Evolutionary conservation across 1,140 invertebrate species (phyloP).

Genomic region (Oncopeltus fasciatus): DNA sequence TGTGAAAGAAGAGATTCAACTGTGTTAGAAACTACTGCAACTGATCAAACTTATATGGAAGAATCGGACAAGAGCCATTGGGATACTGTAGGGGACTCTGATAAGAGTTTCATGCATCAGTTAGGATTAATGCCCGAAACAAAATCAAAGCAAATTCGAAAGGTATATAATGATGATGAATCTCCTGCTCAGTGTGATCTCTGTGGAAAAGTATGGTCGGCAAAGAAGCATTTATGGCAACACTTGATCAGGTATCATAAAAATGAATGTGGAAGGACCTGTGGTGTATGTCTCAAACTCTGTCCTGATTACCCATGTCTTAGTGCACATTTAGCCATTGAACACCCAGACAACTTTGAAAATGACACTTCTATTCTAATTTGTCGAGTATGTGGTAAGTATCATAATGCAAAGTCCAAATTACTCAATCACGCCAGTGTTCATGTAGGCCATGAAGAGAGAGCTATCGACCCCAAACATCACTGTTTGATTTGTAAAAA

Average conservation of each 20-base stretch:
- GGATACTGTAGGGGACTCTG: neutral
- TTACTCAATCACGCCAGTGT: conserved; percentile 40
- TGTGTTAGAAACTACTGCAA: neutral
- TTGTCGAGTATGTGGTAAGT: conserved; percentile 42
- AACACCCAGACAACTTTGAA: conserved; percentile 34
- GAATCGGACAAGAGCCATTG: neutral
- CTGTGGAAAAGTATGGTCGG: conserved; percentile 44
- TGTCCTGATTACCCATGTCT: conserved; percentile 36
- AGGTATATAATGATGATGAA: conserved; percentile 21
- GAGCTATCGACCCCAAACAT: conserved; percentile 24
- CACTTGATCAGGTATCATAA: conserved; percentile 44
- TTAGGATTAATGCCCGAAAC: conserved; percentile 2
- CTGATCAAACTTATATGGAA: neutral
- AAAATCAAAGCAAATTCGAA: conserved; percentile 12
- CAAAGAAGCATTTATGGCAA: conserved; percentile 46
- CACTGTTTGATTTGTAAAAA: conserved; percentile 28
- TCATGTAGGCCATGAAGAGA: conserved; percentile 34
- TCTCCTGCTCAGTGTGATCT: conserved; percentile 34
- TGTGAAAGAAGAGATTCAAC: neutral
- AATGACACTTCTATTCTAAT: conserved; percentile 43
- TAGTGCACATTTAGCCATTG: conserved; percentile 36
- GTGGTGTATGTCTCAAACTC: conserved; percentile 42
- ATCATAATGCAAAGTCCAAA: conserved; percentile 44
- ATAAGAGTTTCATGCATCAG: conserved; percentile 12
- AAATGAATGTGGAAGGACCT: conserved; percentile 39